Evolutionary conservation across 2,113 vertebrate species (phyloP).

Genomic region (Calonectris borealis): DNA sequence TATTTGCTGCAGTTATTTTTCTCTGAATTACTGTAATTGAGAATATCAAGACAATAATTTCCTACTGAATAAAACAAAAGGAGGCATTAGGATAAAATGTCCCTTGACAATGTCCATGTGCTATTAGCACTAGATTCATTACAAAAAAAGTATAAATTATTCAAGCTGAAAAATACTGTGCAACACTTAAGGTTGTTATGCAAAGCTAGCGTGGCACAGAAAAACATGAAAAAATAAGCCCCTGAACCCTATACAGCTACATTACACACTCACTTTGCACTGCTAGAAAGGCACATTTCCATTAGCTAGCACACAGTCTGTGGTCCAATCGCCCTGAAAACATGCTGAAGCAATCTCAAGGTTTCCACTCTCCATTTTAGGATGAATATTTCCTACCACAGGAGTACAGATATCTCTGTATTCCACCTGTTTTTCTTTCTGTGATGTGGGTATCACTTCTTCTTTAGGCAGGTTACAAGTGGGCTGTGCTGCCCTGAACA

Average conservation of each 20-base stretch:
- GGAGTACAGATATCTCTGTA: not conserved
- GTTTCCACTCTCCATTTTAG: not conserved
- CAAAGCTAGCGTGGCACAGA: not conserved
- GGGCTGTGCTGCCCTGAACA: not conserved
- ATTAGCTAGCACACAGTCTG: not conserved
- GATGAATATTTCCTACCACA: not conserved
- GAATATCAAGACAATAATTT: conserved; percentile 25
- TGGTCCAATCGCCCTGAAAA: not conserved
- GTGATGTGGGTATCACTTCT: not conserved
- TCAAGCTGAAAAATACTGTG: not conserved
- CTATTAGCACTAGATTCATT: not conserved
- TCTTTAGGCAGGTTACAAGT: not conserved
- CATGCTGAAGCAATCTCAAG: not conserved
- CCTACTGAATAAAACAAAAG: conserved; percentile 51
- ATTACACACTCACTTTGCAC: not conserved
- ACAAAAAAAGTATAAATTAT: not conserved
- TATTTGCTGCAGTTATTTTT: not conserved
- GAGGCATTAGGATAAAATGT: conserved; percentile 28
- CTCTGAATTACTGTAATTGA: conserved; percentile 28
- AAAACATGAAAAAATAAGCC: not conserved
- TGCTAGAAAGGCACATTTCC: not conserved
- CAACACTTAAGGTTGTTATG: not conserved
- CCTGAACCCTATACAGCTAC: not conserved
- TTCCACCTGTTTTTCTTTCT: not conserved
- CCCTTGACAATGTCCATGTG: not conserved